Evolutionary conservation across 1,140 invertebrate species (phyloP).

Genomic region (Papilio dardanus): DNA sequence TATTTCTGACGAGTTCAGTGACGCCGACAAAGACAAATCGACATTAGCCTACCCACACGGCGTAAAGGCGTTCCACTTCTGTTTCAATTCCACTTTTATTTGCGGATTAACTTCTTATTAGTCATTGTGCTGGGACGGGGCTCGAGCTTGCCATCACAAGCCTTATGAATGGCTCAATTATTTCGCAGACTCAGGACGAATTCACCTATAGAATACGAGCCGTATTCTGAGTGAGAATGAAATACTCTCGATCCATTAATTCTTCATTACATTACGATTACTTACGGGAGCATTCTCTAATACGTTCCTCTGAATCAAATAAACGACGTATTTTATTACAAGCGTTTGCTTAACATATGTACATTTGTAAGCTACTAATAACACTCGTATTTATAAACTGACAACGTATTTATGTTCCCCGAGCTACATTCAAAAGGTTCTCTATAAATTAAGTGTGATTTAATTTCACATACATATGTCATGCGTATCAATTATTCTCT

Average conservation of each 20-base stretch:
- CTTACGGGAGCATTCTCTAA: constrained; percentile 21
- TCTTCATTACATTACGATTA: constrained; percentile 45
- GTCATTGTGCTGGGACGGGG: constrained; percentile 74
- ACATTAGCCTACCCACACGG: constrained; percentile 81
- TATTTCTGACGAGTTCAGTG: constrained; percentile 82
- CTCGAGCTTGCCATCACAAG: constrained; percentile 72
- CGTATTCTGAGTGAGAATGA: constrained; percentile 54
- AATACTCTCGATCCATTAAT: constrained; percentile 59
- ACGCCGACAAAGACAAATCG: constrained; percentile 82
- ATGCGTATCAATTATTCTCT: constrained; percentile 23
- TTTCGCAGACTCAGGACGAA: constrained; percentile 70
- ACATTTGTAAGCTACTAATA: constrained; percentile 48
- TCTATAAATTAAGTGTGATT: constrained; percentile 64
- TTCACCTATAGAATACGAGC: constrained; percentile 63
- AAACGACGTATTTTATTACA: constrained; percentile 22
- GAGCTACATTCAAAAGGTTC: constrained; percentile 58
- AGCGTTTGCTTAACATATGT: constrained; percentile 51
- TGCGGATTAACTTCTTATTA: constrained; percentile 83
- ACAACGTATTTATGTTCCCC: constrained; percentile 66
- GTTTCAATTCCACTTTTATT: constrained; percentile 82
- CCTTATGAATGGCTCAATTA: constrained; percentile 82
- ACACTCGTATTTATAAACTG: constrained; percentile 64
- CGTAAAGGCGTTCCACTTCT: constrained; percentile 78
- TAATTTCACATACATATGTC: constrained; percentile 47
- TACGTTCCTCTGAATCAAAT: constrained; percentile 25